Percentiles rank a stretch among this genome's conserved stretches.
Conservation (phyloP, 37 sponge, comb jelly and placozoan genomes). For the Aplysina aerophoba region DNA sequence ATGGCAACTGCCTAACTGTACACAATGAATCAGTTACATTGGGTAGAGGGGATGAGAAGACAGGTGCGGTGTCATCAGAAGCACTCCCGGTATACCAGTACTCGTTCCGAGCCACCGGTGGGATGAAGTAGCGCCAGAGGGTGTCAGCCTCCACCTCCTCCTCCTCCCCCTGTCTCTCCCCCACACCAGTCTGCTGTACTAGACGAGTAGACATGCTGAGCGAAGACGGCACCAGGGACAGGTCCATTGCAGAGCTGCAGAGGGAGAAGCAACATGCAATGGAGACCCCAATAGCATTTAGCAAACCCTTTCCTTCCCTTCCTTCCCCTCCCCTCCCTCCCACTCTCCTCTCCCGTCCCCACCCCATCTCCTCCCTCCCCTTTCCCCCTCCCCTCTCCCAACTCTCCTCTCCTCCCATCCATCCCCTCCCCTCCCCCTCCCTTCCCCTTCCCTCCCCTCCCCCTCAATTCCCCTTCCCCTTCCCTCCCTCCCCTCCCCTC, state of each 20-base stretch:
- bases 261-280: not conserved
- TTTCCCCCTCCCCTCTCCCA: too few species aligned
- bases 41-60: constrained; percentile 2
- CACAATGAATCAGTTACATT: constrained; percentile 29
- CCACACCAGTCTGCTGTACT: constrained; percentile 52
- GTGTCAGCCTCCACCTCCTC: constrained; percentile 52
- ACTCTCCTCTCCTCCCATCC: too few species aligned
- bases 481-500: too few species aligned
- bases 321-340: too few species aligned
- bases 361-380: too few species aligned
- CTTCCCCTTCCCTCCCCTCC: too few species aligned
- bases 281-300: not conserved
- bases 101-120: constrained; percentile 64
- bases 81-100: constrained; percentile 46
- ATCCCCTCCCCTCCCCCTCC: too few species aligned
- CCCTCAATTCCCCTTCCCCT: too few species aligned
- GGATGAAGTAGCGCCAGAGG: constrained; percentile 69
- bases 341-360: too few species aligned
- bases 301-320: not conserved
- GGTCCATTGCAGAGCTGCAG: constrained; percentile 72
- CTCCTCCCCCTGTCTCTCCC: constrained; percentile 34
- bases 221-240: constrained; percentile 48
- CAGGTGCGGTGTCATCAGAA: constrained; percentile 55
- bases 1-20: constrained; percentile 64
- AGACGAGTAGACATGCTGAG: constrained; percentile 65